Evolutionary conservation across 2,113 vertebrate genomes (phyloP).

Genomic region (Ahaetulla prasina): DNA sequence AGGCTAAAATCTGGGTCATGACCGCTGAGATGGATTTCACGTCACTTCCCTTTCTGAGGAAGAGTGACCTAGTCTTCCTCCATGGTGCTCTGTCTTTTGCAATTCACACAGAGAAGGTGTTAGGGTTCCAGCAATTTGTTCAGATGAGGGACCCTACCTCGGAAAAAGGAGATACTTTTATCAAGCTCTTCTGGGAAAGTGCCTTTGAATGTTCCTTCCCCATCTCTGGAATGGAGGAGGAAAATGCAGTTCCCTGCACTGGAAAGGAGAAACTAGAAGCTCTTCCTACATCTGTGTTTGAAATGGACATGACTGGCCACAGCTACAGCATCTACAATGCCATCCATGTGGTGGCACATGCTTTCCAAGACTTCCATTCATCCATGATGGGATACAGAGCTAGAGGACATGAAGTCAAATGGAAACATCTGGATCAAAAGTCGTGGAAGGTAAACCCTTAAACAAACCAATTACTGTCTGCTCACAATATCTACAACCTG

Average conservation of each 20-base stretch:
- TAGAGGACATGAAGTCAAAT: neutral
- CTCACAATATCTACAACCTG: neutral
- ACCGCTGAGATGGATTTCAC: neutral
- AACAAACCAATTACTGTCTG: neutral
- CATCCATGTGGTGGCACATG: neutral
- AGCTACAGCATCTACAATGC: neutral
- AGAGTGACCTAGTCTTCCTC: neutral
- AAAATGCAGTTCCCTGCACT: neutral
- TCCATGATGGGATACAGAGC: neutral
- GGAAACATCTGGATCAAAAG: neutral
- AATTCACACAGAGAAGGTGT: neutral
- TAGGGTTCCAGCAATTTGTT: neutral
- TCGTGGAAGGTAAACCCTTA: neutral
- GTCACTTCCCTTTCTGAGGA: rapidly evolving
- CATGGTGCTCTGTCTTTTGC: constrained; percentile 7
- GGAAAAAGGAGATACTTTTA: too few relatives aligned
- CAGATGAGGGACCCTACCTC: too few relatives aligned
- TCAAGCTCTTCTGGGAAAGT: too few relatives aligned
- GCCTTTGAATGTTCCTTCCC: too few relatives aligned
- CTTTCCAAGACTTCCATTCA: neutral
- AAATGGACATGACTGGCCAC: neutral
- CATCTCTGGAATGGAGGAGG: neutral
- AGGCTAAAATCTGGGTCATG: neutral
- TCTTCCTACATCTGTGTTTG: neutral
- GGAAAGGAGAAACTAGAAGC: neutral